Percentiles rank a stretch among this genome's conserved stretches.
phyloP scores from a whole-genome alignment of 2,888 invertebrate species.

The Erpobdella octoculata region DNA sequence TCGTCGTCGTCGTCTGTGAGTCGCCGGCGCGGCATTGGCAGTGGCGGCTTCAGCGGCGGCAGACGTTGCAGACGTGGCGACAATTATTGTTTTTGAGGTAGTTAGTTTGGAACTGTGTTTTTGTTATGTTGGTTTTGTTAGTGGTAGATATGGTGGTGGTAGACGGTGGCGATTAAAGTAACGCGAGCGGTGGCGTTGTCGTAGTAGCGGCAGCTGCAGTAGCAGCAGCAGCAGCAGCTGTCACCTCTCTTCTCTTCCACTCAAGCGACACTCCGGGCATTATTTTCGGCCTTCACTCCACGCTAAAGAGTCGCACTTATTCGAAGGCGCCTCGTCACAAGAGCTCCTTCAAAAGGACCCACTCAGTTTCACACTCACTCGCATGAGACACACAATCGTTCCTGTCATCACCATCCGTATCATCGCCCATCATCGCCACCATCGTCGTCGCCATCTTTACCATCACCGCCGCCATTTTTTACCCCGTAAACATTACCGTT shows the following conservation, averaged over 20 bases:
- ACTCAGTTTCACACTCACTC: conserved; percentile 4
- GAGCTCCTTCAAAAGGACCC: conserved; percentile 10
- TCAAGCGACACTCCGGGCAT: conserved; percentile 6
- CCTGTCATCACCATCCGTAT: not conserved
- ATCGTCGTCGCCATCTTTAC: not conserved
- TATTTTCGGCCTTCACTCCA: conserved; percentile 3
- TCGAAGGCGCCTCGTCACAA: conserved; percentile 3
- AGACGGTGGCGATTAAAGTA: no score
- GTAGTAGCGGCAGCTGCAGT: no score
- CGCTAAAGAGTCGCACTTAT: not conserved
- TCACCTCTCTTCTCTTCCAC: not conserved
- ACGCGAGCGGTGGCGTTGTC: no score
- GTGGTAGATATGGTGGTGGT: no score
- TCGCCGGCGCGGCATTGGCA: no score
- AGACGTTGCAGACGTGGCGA: no score
- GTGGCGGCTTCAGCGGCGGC: no score
- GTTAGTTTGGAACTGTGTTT: no score
- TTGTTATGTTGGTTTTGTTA: no score
- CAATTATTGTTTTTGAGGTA: no score
- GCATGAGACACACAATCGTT: not conserved
- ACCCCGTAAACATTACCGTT: not conserved
- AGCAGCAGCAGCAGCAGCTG: not conserved
- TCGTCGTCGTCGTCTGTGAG: not conserved
- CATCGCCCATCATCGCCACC: not conserved
- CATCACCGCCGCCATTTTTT: not conserved